Evolutionary conservation across 2,888 invertebrate genomes (phyloP).

Genomic region (Parnassius smintheus): DNA sequence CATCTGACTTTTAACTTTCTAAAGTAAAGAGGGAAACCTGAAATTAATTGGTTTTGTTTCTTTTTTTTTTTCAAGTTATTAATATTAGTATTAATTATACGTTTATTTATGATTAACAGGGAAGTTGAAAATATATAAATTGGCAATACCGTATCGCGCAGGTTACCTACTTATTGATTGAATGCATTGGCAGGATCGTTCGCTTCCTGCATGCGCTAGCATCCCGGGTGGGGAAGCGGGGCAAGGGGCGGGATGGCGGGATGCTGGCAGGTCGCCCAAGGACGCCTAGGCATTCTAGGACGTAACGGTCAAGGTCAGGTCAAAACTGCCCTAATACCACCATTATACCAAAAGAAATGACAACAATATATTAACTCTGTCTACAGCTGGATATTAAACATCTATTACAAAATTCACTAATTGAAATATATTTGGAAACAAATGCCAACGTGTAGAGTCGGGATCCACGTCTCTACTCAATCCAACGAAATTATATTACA

Average conservation of each 20-base stretch:
- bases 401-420: too few relatives aligned
- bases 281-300: slow-evolving; percentile 69
- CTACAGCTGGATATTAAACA: too few relatives aligned
- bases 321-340: slow-evolving; percentile 26
- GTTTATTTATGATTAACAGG: too few relatives aligned
- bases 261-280: slow-evolving; percentile 67
- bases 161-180: slow-evolving; percentile 43
- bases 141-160: slow-evolving; percentile 1
- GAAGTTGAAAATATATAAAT: not conserved
- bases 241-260: slow-evolving; percentile 24
- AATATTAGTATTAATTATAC: too few relatives aligned
- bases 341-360: slow-evolving; percentile 11
- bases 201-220: slow-evolving; percentile 51
- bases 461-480: too few relatives aligned
- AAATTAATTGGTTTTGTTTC: too few relatives aligned
- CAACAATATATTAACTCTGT: not conserved
- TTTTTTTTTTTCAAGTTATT: too few relatives aligned
- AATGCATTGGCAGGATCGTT: slow-evolving; percentile 56
- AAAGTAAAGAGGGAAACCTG: too few relatives aligned
- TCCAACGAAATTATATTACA: too few relatives aligned
- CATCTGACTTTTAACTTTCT: too few relatives aligned
- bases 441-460: too few relatives aligned
- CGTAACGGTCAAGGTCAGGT: slow-evolving; percentile 62
- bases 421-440: too few relatives aligned
- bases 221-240: slow-evolving; percentile 32